Evolutionary conservation across 2,113 vertebrate genomes (phyloP), one percentile per base, ranked within the genome.

Genomic region (Electrona antarctica): DNA sequence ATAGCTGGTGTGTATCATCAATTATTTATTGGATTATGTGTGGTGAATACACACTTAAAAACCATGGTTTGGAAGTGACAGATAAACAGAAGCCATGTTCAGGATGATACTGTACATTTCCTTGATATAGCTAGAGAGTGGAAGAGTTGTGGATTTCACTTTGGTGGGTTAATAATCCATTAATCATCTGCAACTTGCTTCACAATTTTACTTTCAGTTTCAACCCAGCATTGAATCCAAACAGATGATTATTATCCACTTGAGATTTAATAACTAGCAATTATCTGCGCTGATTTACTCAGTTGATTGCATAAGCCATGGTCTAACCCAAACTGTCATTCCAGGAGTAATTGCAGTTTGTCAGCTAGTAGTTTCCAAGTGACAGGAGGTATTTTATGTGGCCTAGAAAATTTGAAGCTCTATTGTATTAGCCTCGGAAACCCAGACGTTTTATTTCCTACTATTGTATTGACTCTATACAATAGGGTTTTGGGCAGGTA

Each of bases 21-120:
- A 7, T 78, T 14, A 66, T 66, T n/a, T 54, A 67, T 74, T 77
- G 60, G 58, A 60, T 6, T 50, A 13, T 15, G 7, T 71, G 52
- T 15, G 62, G 10, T 76, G 9, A 54, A 54, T 54, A 13, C 13
- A 54, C 51, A 54, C 51, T 52, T 13, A 54, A 54, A 1, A 71
- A 62, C 47, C 28, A 8, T 33, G 56, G 63, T 69, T 33, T 46
- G 60, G n/a, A 7, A 7, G 48, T 21, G 14, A 74, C 28, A n/a
- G n/a, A 9, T 62, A 51, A 73, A 48, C 15, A 29, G 12, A 13
- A 60, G 62, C 8, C 14, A 8, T 12, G 28, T 33, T 21, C 13
- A 49, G 46, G 7, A 13, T n/a, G 58, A 69, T 69, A n/a, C 58
- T 1, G 33, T 41, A 21, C 21, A 21, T 41, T 41, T 41, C 3